Evolutionary conservation across 2,888 invertebrate species (phyloP).

Genomic region (Ceraclea dissimilis): DNA sequence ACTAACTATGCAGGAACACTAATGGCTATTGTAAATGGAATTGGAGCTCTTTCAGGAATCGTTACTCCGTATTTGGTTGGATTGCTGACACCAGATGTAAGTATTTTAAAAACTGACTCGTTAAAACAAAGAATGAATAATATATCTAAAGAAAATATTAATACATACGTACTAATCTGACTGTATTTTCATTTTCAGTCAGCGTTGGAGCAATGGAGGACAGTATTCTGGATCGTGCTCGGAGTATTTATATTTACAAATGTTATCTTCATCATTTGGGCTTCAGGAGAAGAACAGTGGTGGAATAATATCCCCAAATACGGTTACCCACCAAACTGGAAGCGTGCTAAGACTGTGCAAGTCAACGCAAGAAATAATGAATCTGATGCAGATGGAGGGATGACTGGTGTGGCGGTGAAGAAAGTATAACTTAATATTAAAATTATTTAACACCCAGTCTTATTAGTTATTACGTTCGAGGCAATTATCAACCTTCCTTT

Average conservation of each 20-base stretch:
- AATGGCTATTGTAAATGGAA: conserved; percentile 64
- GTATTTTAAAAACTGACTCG: conserved; percentile 29
- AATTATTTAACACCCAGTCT: no score
- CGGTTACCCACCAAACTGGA: conserved; percentile 41
- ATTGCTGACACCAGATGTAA: conserved; percentile 56
- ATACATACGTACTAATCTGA: no score
- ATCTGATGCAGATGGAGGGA: conserved; percentile 9
- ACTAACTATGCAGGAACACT: conserved; percentile 60
- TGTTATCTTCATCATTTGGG: conserved; percentile 59
- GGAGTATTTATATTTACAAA: conserved; percentile 60
- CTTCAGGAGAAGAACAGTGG: conserved; percentile 65
- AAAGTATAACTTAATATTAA: no score
- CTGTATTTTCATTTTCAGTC: conserved; percentile 3
- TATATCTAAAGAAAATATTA: no score
- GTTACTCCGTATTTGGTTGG: conserved; percentile 62
- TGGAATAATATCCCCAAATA: conserved; percentile 61
- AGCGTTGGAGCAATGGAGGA: conserved; percentile 55
- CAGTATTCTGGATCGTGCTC: conserved; percentile 75
- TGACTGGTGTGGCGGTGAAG: not conserved
- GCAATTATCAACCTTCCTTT: no score
- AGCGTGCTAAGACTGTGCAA: conserved; percentile 27
- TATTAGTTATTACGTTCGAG: no score
- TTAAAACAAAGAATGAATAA: no score
- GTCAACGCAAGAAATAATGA: not conserved
- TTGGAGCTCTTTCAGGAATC: conserved; percentile 65